phyloP scores from a whole-genome alignment of 2,797 vertebrate genomes.

The Aldrovandia affinis region DNA sequence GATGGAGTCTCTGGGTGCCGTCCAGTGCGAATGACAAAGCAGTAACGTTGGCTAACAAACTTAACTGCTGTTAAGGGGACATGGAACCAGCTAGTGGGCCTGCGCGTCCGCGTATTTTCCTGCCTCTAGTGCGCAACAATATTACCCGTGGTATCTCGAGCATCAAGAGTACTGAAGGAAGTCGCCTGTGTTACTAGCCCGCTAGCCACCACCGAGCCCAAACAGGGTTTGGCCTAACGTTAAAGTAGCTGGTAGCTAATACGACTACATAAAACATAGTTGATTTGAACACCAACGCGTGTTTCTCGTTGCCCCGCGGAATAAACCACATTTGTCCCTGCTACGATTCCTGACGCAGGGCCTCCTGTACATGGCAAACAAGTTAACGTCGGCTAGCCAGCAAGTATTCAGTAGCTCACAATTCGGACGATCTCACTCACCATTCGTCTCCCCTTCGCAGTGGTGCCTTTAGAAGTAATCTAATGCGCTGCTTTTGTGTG shows the following conservation, averaged over 20 bases:
- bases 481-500: conserved; percentile 77
- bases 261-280: not conserved
- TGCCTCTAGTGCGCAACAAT: not conserved
- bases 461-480: conserved; percentile 75
- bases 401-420: not conserved
- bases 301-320: not conserved
- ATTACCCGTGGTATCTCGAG: not conserved
- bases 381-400: conserved; percentile 43
- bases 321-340: not conserved
- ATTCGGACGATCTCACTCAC: conserved; percentile 60
- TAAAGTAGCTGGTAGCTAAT: not conserved
- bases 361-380: conserved; percentile 10
- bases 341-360: conserved; percentile 37
- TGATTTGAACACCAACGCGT: not conserved
- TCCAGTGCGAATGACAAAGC: conserved; percentile 64
- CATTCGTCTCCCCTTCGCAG: conserved; percentile 80
- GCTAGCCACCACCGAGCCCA: not conserved
- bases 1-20: conserved; percentile 44
- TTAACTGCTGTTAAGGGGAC: conserved; percentile 16
- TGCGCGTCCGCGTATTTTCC: conserved; percentile 30
- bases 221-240: not conserved
- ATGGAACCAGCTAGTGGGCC: conserved; percentile 16
- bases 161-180: not conserved
- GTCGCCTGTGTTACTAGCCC: not conserved
- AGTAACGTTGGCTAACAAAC: conserved; percentile 32